Evolutionary conservation across 2,797 vertebrate genomes (phyloP), one percentile per base, ranked within the genome.

Genomic region (Tokudaia tokunoshimensis): DNA sequence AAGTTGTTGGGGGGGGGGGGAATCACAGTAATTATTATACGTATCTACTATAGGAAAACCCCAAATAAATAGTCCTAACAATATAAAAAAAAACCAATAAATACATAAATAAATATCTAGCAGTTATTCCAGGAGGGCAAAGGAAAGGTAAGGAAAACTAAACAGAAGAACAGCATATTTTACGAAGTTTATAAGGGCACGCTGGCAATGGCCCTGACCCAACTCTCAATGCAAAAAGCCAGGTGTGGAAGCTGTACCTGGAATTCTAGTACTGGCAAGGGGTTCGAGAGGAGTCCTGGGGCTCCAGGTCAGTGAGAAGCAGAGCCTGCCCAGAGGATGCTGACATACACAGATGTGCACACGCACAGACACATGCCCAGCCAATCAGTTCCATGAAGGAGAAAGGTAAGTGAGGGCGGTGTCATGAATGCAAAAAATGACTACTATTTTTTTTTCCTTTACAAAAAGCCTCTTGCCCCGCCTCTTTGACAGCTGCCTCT

Each of bases 401-500:
- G 13, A 8, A 72, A 20, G 50, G 14, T 67, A 83, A 83, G 19
- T 19, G 8, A 85, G 31, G 22, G 20, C 4, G 87, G 10, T 76
- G 79, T 87, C 61, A 72, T 50, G 87, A 84, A 92, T 67, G 57
- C n/a, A 94, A 90, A 87, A 20, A 59, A 88, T 94, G 31, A 4
- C 80, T 13, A 22, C n/a, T n/a, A n/a, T n/a, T 44, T 84, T 19
- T 44, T 59, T 61, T 65, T 13, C 50, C 29, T 47, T 65, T 7
- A 65, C 17, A 76, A 50, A 31, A 65, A 65, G 10, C 26, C 57
- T 44, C 14, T 63, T 63, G 61, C 8, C 55, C 74, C 22, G 7
- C 44, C 34, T 90, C 41, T 79, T 1, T 44, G 31, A 67, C 50
- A 15, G 29, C 11, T 80, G 67, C 17, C 41, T 26, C 34, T 29